These are phyloP conservation scores for Mustelus asterias DNA, from an alignment of 2,113 vertebrate species.

Conservation along the genomic window DNA sequence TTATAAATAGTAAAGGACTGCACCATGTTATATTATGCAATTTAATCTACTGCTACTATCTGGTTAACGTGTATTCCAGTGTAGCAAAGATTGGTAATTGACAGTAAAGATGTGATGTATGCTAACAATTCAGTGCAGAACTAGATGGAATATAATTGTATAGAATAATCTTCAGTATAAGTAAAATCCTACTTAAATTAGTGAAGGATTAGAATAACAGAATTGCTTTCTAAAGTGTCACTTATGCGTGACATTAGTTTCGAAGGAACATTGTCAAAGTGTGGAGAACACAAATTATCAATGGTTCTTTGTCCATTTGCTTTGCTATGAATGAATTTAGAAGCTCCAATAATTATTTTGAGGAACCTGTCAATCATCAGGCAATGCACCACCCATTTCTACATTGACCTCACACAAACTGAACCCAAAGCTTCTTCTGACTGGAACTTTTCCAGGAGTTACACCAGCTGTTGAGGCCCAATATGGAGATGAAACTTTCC, in stretches of 20 bases:
- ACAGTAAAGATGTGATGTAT: not conserved
- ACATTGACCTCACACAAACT: not conserved
- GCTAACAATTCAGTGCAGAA: not conserved
- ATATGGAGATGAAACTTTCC: not conserved
- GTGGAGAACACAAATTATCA: not conserved
- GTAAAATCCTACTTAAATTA: not conserved
- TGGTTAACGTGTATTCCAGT: not conserved
- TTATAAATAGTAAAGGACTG: not conserved
- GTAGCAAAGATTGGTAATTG: not conserved
- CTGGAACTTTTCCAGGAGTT: not conserved
- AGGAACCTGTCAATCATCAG: not conserved
- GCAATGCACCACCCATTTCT: not conserved
- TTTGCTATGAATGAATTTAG: slow-evolving; percentile 5
- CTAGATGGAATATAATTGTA: not conserved
- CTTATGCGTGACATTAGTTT: not conserved
- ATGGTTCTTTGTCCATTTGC: slow-evolving; percentile 15
- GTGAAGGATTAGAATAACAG: not conserved
- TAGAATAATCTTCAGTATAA: not conserved
- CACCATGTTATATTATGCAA: not conserved
- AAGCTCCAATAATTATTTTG: not conserved
- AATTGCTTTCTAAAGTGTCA: not conserved
- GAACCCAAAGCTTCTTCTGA: not conserved
- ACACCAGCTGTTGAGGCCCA: slow-evolving; percentile 8
- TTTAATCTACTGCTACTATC: not conserved
- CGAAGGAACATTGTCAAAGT: not conserved